Evolutionary conservation across 2,888 invertebrate genomes (phyloP).

Genomic region (Brachylomia viminalis): DNA sequence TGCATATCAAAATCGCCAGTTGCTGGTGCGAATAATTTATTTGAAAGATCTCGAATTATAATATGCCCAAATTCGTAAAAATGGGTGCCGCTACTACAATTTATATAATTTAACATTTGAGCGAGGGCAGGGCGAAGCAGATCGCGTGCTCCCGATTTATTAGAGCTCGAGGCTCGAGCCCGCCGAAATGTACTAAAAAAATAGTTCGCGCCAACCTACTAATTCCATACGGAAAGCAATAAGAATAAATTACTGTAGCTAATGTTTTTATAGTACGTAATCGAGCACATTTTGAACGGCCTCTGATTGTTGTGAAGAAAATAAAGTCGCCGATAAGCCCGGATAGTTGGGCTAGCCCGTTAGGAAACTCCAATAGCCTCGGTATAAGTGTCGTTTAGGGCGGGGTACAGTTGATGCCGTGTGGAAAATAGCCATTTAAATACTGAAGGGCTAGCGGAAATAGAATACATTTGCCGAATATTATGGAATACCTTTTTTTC

Average conservation of each 20-base stretch:
- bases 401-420: slow-evolving; percentile 40
- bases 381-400: slow-evolving; percentile 55
- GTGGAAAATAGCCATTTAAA: slow-evolving; percentile 57
- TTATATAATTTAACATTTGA: slow-evolving; percentile 55
- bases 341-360: slow-evolving; percentile 59
- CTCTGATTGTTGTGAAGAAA: slow-evolving; percentile 64
- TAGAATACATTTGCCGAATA: slow-evolving; percentile 40
- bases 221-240: slow-evolving; percentile 74
- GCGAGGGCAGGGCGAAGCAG: slow-evolving; percentile 51
- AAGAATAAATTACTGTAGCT: slow-evolving; percentile 74
- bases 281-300: slow-evolving; percentile 65
- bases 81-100: slow-evolving; percentile 58
- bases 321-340: slow-evolving; percentile 62
- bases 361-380: slow-evolving; percentile 58
- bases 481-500: slow-evolving; percentile 27
- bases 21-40: slow-evolving; percentile 20
- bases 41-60: slow-evolving; percentile 40
- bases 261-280: slow-evolving; percentile 74
- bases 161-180: slow-evolving; percentile 63
- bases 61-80: slow-evolving; percentile 49
- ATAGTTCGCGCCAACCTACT: slow-evolving; percentile 69
- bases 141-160: slow-evolving; percentile 71
- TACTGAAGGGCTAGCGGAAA: slow-evolving; percentile 47
- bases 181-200: slow-evolving; percentile 70
- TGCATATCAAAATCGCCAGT: slow-evolving; percentile 2